These are phyloP conservation scores for Oithona nana DNA, from an alignment of 2,888 invertebrate species.

Conservation along the genomic window DNA sequence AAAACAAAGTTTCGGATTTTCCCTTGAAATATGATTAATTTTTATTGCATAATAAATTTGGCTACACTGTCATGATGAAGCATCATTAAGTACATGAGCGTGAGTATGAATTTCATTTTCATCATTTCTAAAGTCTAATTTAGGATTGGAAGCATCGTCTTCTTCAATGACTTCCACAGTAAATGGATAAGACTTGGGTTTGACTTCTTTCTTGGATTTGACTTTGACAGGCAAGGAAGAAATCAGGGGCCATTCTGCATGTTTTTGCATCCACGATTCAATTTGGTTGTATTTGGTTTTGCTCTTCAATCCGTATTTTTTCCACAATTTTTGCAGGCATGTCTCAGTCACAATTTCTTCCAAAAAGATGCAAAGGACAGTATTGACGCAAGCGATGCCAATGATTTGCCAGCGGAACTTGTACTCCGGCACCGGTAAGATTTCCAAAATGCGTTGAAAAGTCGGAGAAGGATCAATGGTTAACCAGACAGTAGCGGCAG, in stretches of 20 bases:
- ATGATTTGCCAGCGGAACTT: constrained; percentile 39
- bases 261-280: constrained; percentile 5
- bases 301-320: neutral
- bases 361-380: constrained; percentile 37
- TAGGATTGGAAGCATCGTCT: neutral
- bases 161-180: neutral
- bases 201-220: neutral
- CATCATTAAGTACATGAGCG: too few relatives aligned
- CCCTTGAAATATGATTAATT: too few relatives aligned
- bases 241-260: neutral
- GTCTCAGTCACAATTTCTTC: constrained; percentile 33
- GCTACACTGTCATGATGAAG: too few relatives aligned
- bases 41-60: too few relatives aligned
- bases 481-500: constrained; percentile 37
- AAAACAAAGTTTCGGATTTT: too few relatives aligned
- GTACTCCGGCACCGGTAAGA: constrained; percentile 1
- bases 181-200: neutral
- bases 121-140: too few relatives aligned
- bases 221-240: neutral
- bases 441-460: constrained; percentile 4
- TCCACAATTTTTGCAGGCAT: neutral
- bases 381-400: constrained; percentile 38
- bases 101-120: too few relatives aligned
- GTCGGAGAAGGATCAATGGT: constrained; percentile 32
- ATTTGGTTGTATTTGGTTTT: neutral